phyloP scores from a whole-genome alignment of 2,113 vertebrate genomes.

The Varanus komodoensis region DNA sequence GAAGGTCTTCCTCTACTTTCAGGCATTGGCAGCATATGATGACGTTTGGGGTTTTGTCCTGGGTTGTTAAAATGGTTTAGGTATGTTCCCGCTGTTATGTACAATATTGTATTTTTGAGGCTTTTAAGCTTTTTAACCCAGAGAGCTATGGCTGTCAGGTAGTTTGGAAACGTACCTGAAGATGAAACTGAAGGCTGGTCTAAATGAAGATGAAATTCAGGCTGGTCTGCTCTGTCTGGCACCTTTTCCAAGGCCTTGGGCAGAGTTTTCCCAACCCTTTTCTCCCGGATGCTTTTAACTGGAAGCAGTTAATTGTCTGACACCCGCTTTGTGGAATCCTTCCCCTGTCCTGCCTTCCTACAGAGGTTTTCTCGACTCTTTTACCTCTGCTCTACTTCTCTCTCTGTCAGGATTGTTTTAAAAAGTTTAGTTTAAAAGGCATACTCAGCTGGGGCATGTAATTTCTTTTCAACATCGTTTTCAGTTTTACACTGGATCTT shows the following conservation, averaged over 20 bases:
- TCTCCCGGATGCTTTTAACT: neutral
- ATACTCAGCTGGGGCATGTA: neutral
- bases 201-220: too few species aligned
- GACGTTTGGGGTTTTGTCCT: too few species aligned
- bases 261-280: neutral
- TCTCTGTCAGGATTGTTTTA: neutral
- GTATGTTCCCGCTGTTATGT: too few species aligned
- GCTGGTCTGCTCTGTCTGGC: neutral
- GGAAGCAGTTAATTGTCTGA: neutral
- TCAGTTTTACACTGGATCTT: neutral
- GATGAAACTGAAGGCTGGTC: too few species aligned
- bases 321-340: neutral
- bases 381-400: neutral
- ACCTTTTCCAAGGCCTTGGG: neutral
- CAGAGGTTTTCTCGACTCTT: neutral
- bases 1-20: too few species aligned
- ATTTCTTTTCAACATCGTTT: neutral
- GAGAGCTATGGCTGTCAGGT: too few species aligned
- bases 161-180: too few species aligned
- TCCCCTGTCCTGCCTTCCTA: neutral
- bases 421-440: neutral
- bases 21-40: too few species aligned
- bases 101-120: too few species aligned
- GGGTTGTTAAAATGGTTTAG: too few species aligned
- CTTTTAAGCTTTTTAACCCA: too few species aligned